Evolutionary conservation across 2,888 invertebrate species (phyloP).

Genomic region (Drosophila neotestacea): DNA sequence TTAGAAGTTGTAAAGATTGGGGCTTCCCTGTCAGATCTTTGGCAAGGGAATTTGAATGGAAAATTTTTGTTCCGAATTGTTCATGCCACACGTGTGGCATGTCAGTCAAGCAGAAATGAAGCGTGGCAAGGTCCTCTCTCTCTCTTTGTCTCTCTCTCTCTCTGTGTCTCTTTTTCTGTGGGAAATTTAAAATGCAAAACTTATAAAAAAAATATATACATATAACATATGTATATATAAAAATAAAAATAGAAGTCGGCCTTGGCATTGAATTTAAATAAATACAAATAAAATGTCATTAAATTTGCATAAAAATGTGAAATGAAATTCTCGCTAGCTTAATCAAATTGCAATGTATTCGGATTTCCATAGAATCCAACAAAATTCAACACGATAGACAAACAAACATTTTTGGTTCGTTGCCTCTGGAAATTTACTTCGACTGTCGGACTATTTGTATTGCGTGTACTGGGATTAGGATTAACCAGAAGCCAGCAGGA

Average conservation of each 20-base stretch:
- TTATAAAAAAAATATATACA: constrained; percentile 7
- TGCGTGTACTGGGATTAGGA: constrained; percentile 8
- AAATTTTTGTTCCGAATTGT: constrained; percentile 11
- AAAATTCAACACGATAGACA: constrained; percentile 20
- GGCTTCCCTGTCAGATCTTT: constrained; percentile 6
- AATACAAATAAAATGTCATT: constrained; percentile 36
- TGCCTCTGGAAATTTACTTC: constrained; percentile 29
- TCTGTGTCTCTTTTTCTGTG: neutral
- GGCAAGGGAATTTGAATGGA: constrained; percentile 11
- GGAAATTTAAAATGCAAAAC: constrained; percentile 47
- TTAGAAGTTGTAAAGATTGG: constrained; percentile 17
- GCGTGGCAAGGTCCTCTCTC: neutral
- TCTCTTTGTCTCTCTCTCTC: neutral
- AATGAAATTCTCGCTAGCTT: constrained; percentile 37
- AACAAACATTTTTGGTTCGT: constrained; percentile 21
- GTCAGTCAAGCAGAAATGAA: constrained; percentile 46
- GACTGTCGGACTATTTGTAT: constrained; percentile 5
- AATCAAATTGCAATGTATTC: constrained; percentile 55
- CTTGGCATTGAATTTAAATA: constrained; percentile 47
- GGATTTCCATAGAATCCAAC: constrained; percentile 19
- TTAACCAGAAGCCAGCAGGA: constrained; percentile 8
- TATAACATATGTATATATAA: constrained; percentile 8
- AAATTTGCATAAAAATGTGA: constrained; percentile 38
- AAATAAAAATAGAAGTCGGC: neutral
- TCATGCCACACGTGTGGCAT: constrained; percentile 38